phyloP scores from a whole-genome alignment of 1,140 invertebrate species.

The Steinernema khuongi region DNA sequence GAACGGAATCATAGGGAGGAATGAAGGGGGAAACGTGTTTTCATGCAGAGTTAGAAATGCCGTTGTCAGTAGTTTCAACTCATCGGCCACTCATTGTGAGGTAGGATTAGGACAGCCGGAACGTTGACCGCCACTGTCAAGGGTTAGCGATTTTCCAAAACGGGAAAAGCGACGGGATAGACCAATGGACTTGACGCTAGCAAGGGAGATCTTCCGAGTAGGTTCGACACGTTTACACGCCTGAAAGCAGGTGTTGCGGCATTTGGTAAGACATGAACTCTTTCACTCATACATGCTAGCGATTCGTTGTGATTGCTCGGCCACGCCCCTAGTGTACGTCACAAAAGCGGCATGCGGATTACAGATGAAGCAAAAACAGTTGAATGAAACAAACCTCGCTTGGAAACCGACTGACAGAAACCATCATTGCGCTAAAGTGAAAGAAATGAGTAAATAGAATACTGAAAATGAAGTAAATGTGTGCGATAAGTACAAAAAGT shows the following conservation, averaged over 20 bases:
- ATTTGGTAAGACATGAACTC: slow-evolving; percentile 23
- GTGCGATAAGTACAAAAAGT: background rate
- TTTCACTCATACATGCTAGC: slow-evolving; percentile 20
- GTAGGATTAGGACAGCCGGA: background rate
- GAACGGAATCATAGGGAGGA: too few species aligned
- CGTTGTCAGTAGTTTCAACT: background rate
- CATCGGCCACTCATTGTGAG: background rate
- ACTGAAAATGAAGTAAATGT: background rate
- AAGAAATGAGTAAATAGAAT: slow-evolving; percentile 9
- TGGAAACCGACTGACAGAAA: background rate
- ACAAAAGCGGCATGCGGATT: slow-evolving; percentile 7
- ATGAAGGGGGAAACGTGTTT: too few species aligned
- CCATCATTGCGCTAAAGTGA: slow-evolving; percentile 7
- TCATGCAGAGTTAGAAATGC: too few species aligned
- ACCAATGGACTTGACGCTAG: slow-evolving; percentile 53
- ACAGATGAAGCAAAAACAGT: slow-evolving; percentile 18
- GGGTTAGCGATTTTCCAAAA: slow-evolving; percentile 54
- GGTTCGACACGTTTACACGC: slow-evolving; percentile 20
- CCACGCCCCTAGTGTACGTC: slow-evolving; percentile 20
- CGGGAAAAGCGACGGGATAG: slow-evolving; percentile 50
- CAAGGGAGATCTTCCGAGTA: slow-evolving; percentile 52
- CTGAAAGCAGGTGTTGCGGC: slow-evolving; percentile 6
- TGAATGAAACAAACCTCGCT: slow-evolving; percentile 26
- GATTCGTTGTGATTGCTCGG: slow-evolving; percentile 23
- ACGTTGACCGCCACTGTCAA: slow-evolving; percentile 40